Evolutionary conservation across 2,888 invertebrate genomes (phyloP), one percentile per base, ranked within the genome.

Genomic region (Torymus tubicola): DNA sequence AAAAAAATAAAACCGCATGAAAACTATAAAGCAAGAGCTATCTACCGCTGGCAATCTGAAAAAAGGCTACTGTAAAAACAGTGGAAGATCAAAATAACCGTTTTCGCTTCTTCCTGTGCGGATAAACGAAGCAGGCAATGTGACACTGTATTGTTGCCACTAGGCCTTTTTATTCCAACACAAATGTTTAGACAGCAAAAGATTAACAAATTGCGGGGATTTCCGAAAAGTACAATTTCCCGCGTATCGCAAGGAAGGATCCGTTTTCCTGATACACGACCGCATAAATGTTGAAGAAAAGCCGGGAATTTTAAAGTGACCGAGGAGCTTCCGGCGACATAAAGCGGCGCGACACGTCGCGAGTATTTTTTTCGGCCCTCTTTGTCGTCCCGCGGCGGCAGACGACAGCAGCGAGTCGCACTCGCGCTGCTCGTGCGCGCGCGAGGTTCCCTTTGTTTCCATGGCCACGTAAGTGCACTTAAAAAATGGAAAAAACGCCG

Each of bases 401-500:
- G 21, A 52, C n/a, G n/a, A 12, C 70, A 50, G 8, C 71, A 42
- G n/a, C n/a, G 31, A 65, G 55, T 57, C 16, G 24, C 12, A 18
- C 42, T 31, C 31, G 63, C 11, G 18, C 61, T 67, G 68, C 53
- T 42, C 42, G 42, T 42, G 42, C 42, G 42, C 42, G 42, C 42
- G 42, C 70, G 55, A 58, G 75, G 69, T 76, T 76, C 82, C 76
- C 76, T 81, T 81, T 82, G 82, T 82, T 79, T 81, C 76, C 78
- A 69, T 57, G 80, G 80, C 64, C 73, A 77, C 80, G 79, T 85
- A 86, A 87, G 86, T 86, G 86, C 86, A 86, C 86, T 86, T 85
- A 85, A 86, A 86, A 87, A 87, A 86, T 85, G 86, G 85, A 71
- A 76, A 79, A 85, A 86, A 86, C 85, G 84, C 84, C 82, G 81